These are phyloP conservation scores for Mermis nigrescens DNA, from an alignment of 2,888 invertebrate genomes.

Conservation along the genomic window DNA sequence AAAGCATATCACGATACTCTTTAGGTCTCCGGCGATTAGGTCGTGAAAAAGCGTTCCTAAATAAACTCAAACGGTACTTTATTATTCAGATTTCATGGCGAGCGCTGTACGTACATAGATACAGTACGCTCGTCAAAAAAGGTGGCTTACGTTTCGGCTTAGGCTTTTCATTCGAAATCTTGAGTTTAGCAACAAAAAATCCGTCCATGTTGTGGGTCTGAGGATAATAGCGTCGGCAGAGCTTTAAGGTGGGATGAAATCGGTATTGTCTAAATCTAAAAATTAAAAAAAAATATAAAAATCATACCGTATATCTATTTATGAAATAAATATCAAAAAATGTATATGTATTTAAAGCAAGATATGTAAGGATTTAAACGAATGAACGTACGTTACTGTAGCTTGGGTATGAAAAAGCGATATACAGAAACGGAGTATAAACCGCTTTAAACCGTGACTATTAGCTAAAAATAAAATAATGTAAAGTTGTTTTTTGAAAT, in stretches of 20 bases:
- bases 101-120: no score
- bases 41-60: no score
- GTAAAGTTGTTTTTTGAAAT: no score
- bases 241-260: conserved; percentile 71
- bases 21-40: no score
- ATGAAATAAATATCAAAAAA: background rate
- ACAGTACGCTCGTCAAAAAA: no score
- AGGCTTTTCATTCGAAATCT: conserved; percentile 53
- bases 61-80: no score
- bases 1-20: no score
- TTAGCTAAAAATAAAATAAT: no score
- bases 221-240: conserved; percentile 79
- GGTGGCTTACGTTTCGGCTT: background rate
- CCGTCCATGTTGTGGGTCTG: conserved; percentile 98
- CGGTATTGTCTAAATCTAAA: conserved; percentile 40
- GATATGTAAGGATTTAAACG: background rate
- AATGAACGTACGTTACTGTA: background rate
- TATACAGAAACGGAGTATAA: no score
- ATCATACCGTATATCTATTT: background rate
- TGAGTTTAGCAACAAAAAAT: conserved; percentile 92
- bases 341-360: conserved; percentile 1
- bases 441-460: no score
- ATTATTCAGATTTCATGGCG: no score
- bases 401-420: background rate
- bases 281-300: conserved; percentile 21